Percentiles rank a stretch among this genome's conserved stretches.
Conservation (phyloP, 2,888 invertebrate species). For the Aleiodes testaceus region DNA sequence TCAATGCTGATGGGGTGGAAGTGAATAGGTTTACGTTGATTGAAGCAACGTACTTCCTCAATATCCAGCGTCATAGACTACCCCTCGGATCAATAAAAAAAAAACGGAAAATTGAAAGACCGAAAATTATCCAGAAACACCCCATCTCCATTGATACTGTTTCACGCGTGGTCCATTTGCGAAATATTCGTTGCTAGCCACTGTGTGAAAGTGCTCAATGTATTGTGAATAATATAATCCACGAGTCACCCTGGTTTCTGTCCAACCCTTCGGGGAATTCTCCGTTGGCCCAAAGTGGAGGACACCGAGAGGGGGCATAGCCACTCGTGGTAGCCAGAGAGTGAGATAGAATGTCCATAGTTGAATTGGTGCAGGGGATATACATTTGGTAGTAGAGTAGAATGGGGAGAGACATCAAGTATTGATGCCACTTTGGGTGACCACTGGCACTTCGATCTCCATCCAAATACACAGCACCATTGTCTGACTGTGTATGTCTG, state of each 20-base stretch:
- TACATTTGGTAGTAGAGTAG: conserved; percentile 37
- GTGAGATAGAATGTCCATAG: background rate
- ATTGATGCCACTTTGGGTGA: conserved; percentile 65
- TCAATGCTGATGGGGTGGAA: too few relatives aligned
- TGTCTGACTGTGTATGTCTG: conserved; percentile 25
- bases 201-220: conserved; percentile 69
- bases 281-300: conserved; percentile 7
- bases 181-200: conserved; percentile 57
- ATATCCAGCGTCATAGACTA: too few relatives aligned
- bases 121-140: background rate
- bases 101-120: conserved; percentile 7
- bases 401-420: conserved; percentile 58
- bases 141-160: conserved; percentile 20
- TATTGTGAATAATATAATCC: conserved; percentile 71
- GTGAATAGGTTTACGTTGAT: too few relatives aligned
- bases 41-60: too few relatives aligned
- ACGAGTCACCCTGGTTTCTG: conserved; percentile 58
- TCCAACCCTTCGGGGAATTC: conserved; percentile 46
- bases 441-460: conserved; percentile 51
- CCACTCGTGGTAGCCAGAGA: background rate
- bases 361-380: conserved; percentile 39
- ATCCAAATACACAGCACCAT: conserved; percentile 42
- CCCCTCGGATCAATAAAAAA: background rate
- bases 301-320: background rate
- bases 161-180: conserved; percentile 52